These are phyloP conservation scores for Chelonoidis abingdonii DNA, from an alignment of 2,113 vertebrate species.

Conservation along the genomic window DNA sequence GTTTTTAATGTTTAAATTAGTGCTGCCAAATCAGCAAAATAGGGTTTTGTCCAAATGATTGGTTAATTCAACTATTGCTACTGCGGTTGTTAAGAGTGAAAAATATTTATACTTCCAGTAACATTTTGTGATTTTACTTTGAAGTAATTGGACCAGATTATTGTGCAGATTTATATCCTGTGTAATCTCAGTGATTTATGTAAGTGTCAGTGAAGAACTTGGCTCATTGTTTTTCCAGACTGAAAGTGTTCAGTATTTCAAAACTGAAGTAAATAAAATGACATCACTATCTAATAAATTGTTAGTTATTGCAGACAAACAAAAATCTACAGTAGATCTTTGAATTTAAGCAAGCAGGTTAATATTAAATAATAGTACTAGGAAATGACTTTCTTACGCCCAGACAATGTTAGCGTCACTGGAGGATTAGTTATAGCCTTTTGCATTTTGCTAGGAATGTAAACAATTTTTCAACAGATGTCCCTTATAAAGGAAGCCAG, in stretches of 20 bases:
- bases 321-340: background rate
- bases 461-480: conserved; percentile 67
- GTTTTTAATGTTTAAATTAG: background rate
- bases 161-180: background rate
- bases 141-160: background rate
- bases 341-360: background rate
- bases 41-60: background rate
- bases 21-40: background rate
- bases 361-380: background rate
- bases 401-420: background rate
- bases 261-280: background rate
- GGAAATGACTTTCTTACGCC: background rate
- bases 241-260: background rate
- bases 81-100: background rate
- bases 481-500: conserved; percentile 55
- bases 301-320: background rate
- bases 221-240: conserved; percentile 1
- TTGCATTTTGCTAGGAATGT: conserved; percentile 47
- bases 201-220: background rate
- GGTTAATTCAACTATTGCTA: background rate
- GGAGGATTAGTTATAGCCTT: conserved; percentile 30
- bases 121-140: background rate
- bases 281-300: background rate
- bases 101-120: background rate
- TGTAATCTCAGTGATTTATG: background rate